A percentile compares a stretch with the other conserved stretches of the same genome.
Conservation (phyloP, 2,113 vertebrate species). For the Maccullochella peelii region DNA sequence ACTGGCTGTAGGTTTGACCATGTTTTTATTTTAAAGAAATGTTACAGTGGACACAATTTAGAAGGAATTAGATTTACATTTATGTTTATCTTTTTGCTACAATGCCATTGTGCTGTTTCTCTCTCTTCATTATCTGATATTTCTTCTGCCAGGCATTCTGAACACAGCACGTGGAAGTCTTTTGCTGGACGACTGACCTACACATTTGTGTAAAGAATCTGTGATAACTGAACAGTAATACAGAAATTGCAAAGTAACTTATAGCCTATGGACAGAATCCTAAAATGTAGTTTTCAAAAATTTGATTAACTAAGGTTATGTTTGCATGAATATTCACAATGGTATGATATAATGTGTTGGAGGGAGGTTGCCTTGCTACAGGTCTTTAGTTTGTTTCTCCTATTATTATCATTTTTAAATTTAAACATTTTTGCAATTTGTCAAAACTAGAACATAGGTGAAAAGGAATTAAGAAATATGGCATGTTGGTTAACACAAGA, state of each 20-base stretch:
- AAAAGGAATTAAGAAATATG: too few relatives aligned
- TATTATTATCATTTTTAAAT: not conserved
- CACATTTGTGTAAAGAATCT: not conserved
- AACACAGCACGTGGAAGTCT: not conserved
- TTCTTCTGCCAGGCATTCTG: not conserved
- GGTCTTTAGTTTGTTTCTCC: not conserved
- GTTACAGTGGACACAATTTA: not conserved
- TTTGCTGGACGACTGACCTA: not conserved
- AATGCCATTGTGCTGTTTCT: not conserved
- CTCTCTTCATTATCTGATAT: too few relatives aligned
- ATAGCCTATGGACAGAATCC: not conserved
- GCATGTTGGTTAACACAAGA: too few relatives aligned
- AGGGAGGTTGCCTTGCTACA: not conserved
- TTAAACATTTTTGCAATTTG: not conserved
- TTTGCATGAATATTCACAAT: not conserved
- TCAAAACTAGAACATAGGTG: not conserved
- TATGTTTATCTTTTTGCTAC: not conserved
- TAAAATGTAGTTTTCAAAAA: not conserved
- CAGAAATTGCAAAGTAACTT: not conserved
- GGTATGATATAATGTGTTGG: too few relatives aligned
- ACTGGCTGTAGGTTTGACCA: not conserved
- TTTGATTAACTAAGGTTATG: not conserved
- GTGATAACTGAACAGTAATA: not conserved
- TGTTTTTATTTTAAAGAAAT: not conserved
- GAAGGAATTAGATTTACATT: not conserved